A percentile compares a stretch with the other conserved stretches of the same genome.
phyloP scores from a whole-genome alignment of 2,797 vertebrate species.

The Phyllotis vaccarum region DNA sequence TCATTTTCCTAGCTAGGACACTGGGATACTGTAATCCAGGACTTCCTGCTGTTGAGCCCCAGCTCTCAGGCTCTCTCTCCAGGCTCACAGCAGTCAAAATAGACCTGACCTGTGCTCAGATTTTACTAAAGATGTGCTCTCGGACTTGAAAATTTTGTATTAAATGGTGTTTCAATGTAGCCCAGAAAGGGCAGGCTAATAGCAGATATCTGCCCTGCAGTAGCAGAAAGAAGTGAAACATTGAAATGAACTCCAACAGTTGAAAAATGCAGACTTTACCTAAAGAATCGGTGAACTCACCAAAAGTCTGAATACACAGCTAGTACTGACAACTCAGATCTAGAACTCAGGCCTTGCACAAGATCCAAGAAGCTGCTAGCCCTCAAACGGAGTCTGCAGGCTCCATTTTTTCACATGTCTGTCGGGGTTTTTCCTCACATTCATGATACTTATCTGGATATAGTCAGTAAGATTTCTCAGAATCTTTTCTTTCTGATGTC shows the following conservation, averaged over 20 bases:
- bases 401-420: background rate
- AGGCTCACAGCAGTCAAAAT: background rate
- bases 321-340: background rate
- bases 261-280: background rate
- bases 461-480: background rate
- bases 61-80: background rate
- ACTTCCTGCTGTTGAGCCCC: too few species aligned
- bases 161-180: background rate
- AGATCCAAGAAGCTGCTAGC: background rate
- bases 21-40: background rate
- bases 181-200: background rate
- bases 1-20: background rate
- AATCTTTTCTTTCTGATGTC: background rate
- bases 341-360: background rate
- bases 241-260: background rate
- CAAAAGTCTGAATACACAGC: background rate
- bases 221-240: background rate
- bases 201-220: background rate
- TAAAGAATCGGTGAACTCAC: background rate
- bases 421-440: background rate
- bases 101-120: background rate
- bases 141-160: conserved; percentile 7
- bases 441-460: background rate
- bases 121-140: background rate
- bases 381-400: too few species aligned